Percentiles rank a stretch among this genome's conserved stretches.
Conservation (phyloP, 2,797 vertebrate genomes). For the Cuniculus paca region DNA sequence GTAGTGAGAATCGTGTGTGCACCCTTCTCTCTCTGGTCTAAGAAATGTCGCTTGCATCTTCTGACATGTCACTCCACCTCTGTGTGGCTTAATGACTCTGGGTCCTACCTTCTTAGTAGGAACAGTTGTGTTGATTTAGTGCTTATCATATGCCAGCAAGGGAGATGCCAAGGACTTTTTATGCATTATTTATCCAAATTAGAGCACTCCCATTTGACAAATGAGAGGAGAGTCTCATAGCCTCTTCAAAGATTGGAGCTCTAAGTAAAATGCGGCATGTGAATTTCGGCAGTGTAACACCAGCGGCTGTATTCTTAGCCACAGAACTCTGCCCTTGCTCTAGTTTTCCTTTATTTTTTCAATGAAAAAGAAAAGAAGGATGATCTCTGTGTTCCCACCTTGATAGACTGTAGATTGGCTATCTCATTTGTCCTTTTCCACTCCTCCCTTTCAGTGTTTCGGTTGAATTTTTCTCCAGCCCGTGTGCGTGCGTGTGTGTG, state of each 20-base stretch:
- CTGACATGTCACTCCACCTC: rapidly evolving
- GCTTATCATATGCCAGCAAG: not conserved
- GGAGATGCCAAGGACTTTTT: not conserved
- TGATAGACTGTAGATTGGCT: not conserved
- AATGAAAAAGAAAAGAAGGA: not conserved
- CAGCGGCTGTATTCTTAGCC: not conserved
- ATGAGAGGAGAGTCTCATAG: not conserved
- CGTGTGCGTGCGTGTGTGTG: not conserved
- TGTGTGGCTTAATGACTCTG: rapidly evolving
- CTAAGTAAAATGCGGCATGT: too few relatives aligned
- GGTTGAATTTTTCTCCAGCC: not conserved
- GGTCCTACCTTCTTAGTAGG: not conserved
- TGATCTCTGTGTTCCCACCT: not conserved
- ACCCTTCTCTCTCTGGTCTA: not conserved
- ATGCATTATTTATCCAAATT: not conserved
- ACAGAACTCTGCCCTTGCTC: not conserved
- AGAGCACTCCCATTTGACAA: not conserved
- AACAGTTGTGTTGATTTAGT: not conserved
- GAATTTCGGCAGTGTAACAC: rapidly evolving
- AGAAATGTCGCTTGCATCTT: not conserved
- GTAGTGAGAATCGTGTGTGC: rapidly evolving
- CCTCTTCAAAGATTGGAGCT: not conserved
- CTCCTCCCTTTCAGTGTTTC: not conserved
- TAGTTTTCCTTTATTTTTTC: not conserved
- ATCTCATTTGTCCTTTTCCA: not conserved